These are phyloP conservation scores for Bryconaethiops microstoma DNA, from an alignment of 2,797 vertebrate species.

Conservation along the genomic window DNA sequence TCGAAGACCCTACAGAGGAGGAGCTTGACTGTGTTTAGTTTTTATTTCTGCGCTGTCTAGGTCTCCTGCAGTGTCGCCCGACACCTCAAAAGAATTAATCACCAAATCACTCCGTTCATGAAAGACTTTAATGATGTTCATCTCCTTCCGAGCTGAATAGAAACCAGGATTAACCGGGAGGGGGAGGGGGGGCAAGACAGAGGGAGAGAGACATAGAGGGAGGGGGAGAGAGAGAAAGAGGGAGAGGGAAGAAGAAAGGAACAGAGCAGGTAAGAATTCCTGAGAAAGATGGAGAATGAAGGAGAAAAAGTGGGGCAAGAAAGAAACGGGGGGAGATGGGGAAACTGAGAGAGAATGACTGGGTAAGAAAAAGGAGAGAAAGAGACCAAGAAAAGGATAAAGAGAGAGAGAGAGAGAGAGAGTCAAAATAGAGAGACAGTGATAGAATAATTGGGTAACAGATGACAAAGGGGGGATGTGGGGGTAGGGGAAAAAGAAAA, in stretches of 20 bases:
- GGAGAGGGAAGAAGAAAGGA: background rate
- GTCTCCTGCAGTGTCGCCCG: slow-evolving; percentile 42
- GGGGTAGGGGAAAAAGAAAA: background rate
- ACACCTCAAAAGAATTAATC: slow-evolving; percentile 69
- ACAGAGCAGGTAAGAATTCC: background rate
- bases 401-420: background rate
- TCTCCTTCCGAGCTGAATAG: slow-evolving; percentile 63
- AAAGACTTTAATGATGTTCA: slow-evolving; percentile 65
- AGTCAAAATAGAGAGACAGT: background rate
- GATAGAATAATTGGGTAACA: too few relatives aligned
- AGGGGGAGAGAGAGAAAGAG: background rate
- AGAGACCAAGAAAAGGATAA: background rate
- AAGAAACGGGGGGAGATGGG: background rate
- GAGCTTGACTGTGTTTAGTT: slow-evolving; percentile 53
- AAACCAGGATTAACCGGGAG: slow-evolving; percentile 64
- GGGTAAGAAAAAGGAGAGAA: too few relatives aligned
- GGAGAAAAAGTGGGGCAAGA: background rate
- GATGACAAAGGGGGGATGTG: too few relatives aligned
- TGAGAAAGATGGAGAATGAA: background rate
- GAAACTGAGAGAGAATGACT: too few relatives aligned
- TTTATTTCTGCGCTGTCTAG: slow-evolving; percentile 55
- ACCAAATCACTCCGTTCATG: slow-evolving; percentile 63
- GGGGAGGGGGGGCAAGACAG: background rate
- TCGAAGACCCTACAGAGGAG: slow-evolving; percentile 25
- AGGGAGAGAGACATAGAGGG: background rate